phyloP scores from a whole-genome alignment of 1,140 invertebrate genomes.

The Drosophila mojavensis region DNA sequence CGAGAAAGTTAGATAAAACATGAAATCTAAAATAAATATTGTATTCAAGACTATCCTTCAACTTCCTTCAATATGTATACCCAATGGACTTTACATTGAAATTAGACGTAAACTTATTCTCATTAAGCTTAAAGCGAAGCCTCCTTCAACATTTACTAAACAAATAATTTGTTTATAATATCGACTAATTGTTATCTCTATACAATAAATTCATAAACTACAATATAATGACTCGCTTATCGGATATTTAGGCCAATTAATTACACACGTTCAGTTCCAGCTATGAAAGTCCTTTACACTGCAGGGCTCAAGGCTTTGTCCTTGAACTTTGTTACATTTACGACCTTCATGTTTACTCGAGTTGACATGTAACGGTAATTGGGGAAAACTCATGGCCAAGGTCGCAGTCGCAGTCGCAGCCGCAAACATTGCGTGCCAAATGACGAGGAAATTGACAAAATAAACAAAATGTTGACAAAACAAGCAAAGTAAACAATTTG shows the following conservation, averaged over 20 bases:
- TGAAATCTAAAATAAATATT: too few species aligned
- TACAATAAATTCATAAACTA: too few species aligned
- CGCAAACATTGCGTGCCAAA: slow-evolving; percentile 39
- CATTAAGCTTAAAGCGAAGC: too few species aligned
- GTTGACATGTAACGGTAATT: slow-evolving; percentile 40
- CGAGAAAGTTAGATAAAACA: not conserved
- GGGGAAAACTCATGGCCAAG: slow-evolving; percentile 45
- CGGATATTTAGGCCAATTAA: too few species aligned
- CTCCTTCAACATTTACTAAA: too few species aligned
- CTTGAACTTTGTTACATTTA: slow-evolving; percentile 36
- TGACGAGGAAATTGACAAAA: slow-evolving; percentile 5
- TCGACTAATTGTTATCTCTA: too few species aligned
- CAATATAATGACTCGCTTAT: too few species aligned
- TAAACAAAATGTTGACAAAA: slow-evolving; percentile 18
- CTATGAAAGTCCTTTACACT: not conserved
- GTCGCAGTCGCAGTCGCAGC: slow-evolving; percentile 2
- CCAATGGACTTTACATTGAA: too few species aligned
- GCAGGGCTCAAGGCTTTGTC: slow-evolving; percentile 4
- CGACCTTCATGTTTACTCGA: slow-evolving; percentile 25
- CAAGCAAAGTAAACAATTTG: not conserved
- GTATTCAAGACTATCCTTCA: too few species aligned
- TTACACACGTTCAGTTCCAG: not conserved
- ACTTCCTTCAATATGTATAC: too few species aligned
- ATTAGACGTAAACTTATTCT: too few species aligned
- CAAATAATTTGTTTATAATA: too few species aligned